These are phyloP conservation scores for Eilema depressum DNA, from an alignment of 2,888 invertebrate genomes.

Conservation along the genomic window DNA sequence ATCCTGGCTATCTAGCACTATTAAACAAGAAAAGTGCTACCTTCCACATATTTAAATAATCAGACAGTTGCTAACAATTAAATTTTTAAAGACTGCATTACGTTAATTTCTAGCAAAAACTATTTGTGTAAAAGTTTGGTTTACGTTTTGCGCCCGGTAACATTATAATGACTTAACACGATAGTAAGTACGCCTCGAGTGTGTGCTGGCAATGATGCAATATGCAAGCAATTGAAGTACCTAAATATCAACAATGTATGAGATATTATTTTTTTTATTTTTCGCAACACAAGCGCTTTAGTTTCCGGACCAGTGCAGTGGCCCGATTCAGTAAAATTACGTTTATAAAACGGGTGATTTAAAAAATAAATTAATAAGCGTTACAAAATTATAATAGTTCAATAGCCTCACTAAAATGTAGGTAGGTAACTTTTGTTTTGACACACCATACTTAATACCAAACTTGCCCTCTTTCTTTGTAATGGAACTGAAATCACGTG, in stretches of 20 bases:
- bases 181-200: neutral
- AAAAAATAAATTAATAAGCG: no score
- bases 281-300: neutral
- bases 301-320: neutral
- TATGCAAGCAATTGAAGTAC: neutral
- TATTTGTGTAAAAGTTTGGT: neutral
- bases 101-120: neutral
- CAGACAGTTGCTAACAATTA: neutral
- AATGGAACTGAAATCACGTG: neutral
- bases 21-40: no score
- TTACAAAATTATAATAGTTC: no score
- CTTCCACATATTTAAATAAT: neutral
- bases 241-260: neutral
- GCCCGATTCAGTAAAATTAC: no score
- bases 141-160: neutral
- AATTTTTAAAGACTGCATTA: neutral
- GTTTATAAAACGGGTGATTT: no score
- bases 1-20: no score
- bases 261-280: neutral
- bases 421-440: no score
- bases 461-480: no score
- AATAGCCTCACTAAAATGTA: no score
- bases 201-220: neutral
- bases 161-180: neutral
- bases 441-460: no score